These are phyloP conservation scores for Bombyx mori DNA, from an alignment of 1,140 invertebrate genomes.

Conservation along the genomic window DNA sequence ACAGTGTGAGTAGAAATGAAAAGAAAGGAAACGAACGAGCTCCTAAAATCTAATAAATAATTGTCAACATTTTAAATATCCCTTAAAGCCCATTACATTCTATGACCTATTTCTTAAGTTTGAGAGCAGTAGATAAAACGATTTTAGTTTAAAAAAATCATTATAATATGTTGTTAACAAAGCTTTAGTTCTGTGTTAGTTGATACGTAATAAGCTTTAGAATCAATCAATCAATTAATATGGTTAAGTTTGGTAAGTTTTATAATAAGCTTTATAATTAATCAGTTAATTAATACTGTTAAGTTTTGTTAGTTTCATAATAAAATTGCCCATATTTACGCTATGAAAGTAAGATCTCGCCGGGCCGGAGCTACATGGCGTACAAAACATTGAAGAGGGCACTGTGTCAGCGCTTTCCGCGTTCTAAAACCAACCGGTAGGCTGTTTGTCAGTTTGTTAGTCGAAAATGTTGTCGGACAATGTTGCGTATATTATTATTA, in stretches of 20 bases:
- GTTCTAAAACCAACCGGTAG: slow-evolving; percentile 50
- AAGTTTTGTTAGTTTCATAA: slow-evolving; percentile 8
- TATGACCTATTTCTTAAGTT: no score
- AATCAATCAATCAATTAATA: background rate
- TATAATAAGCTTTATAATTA: slow-evolving; percentile 12
- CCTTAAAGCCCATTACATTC: no score
- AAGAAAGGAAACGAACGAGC: no score
- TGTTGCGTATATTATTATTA: no score
- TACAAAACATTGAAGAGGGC: slow-evolving; percentile 62
- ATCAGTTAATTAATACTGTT: no score
- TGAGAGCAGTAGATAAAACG: no score
- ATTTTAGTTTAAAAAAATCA: background rate
- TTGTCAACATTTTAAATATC: no score
- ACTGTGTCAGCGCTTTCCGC: slow-evolving; percentile 44
- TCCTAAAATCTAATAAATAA: no score
- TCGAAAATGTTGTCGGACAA: background rate
- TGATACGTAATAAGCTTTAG: background rate
- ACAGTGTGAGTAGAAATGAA: no score
- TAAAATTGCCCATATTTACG: slow-evolving; percentile 59
- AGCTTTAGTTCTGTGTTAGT: background rate
- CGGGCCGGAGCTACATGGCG: slow-evolving; percentile 53
- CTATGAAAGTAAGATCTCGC: slow-evolving; percentile 61
- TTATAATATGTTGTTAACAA: background rate
- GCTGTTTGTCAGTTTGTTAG: slow-evolving; percentile 25
- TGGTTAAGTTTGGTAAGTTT: background rate